phyloP scores from a whole-genome alignment of 2,113 vertebrate genomes.

The Charadrius vociferus region DNA sequence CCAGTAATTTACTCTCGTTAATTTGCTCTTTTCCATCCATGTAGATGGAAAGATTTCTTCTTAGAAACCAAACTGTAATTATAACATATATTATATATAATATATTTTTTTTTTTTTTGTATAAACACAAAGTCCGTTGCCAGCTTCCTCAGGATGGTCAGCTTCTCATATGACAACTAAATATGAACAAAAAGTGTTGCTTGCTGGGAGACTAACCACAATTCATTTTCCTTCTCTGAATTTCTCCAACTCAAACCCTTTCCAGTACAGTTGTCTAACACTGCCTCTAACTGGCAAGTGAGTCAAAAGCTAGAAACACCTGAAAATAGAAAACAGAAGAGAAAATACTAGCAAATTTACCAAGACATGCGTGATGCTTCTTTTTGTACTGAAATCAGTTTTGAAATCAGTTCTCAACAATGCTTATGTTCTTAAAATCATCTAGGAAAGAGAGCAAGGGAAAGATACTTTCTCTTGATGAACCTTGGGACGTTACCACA shows the following conservation, averaged over 20 bases:
- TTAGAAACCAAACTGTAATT: conserved; percentile 8
- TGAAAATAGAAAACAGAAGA: neutral
- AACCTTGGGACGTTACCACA: neutral
- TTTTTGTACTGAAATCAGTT: neutral
- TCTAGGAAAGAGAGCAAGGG: neutral
- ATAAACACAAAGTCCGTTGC: neutral
- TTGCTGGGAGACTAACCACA: neutral
- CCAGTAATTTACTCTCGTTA: neutral
- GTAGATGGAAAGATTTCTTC: neutral
- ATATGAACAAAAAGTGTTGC: neutral
- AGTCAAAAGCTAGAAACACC: neutral
- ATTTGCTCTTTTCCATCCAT: neutral
- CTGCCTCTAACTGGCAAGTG: neutral
- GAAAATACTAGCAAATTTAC: neutral
- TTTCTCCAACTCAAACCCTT: neutral
- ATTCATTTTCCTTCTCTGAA: conserved; percentile 6
- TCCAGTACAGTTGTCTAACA: neutral
- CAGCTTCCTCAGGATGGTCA: neutral
- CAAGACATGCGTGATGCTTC: neutral
- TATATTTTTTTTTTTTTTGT: too few relatives aligned
- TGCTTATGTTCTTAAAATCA: neutral
- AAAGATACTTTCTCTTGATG: neutral
- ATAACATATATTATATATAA: too few relatives aligned
- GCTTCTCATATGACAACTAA: neutral
- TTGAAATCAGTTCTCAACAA: neutral